phyloP scores from a whole-genome alignment of 2,797 vertebrate species.

The Agapornis canus region DNA sequence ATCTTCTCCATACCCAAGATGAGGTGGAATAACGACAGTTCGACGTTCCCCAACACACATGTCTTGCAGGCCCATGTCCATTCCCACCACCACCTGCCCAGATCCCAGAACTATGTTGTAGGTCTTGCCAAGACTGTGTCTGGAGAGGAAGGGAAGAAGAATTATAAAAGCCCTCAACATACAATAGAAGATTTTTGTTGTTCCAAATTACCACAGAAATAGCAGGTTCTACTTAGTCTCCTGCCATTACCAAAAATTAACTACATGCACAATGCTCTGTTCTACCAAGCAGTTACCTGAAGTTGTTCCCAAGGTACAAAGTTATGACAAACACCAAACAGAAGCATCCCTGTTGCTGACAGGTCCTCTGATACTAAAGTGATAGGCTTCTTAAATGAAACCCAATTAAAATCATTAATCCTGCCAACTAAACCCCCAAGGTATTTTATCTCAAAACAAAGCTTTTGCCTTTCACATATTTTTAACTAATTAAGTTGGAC shows the following conservation, averaged over 20 bases:
- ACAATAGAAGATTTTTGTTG: background rate
- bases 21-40: slow-evolving; percentile 88
- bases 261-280: background rate
- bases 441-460: background rate
- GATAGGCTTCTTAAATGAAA: background rate
- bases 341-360: background rate
- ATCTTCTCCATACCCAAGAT: slow-evolving; percentile 93
- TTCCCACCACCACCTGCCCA: slow-evolving; percentile 92
- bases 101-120: slow-evolving; percentile 93
- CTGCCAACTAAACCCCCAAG: background rate
- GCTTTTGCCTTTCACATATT: background rate
- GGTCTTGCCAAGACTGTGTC: slow-evolving; percentile 91
- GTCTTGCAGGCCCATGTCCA: slow-evolving; percentile 92
- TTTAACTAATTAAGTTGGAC: background rate
- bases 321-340: background rate
- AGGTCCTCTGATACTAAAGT: background rate
- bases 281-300: background rate
- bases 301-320: background rate
- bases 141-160: slow-evolving; percentile 46
- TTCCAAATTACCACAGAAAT: background rate
- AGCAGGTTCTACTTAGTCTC: background rate
- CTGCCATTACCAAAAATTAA: background rate
- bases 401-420: background rate
- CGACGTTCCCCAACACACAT: slow-evolving; percentile 96
- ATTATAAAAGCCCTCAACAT: background rate